Base-by-base conservation (phyloP, 35 echinoderm and acorn worm genomes). In the Apostichopus californicus region DNA sequence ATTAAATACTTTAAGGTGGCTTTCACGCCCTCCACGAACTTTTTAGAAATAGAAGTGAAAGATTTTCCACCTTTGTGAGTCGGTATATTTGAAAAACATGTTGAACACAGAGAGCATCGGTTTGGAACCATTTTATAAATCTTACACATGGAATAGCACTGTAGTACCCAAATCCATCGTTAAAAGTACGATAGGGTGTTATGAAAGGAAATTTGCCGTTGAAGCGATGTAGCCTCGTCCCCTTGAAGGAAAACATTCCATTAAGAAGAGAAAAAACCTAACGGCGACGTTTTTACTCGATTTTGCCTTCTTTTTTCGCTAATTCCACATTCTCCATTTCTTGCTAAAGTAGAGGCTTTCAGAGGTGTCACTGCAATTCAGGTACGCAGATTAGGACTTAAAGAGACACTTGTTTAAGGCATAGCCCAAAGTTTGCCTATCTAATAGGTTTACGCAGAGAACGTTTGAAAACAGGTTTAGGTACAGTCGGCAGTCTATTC, bases 181-280 rank as follows among this genome's bases (percentile, higher is more conserved):
- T 75, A n/a, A 85, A 85, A 85, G 81, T 85, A 58, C 81, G 81
- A 58, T 58, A 58, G 81, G 81, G 81, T 85, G 81, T 85, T 85
- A 15, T 85, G 81, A 59, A 57, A 85, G 57, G 81, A 56, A 58
- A 58, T 85, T 85, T 58, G 20, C 23, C 81, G 81, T 85, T 85
- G 55, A 58, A 85, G 81, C 81, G 81, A 59, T 85, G 20, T 20
- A 22, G 81, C 81, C 81, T 85, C 81, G 81, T 85, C 57, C 81
- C 81, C 81, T 85, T 85, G 81, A 85, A 85, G 81, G 81, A 85
- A 85, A 85, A 85, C 81, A 85, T 85, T 85, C 81, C 81, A 85
- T 85, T 85, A 85, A 85, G 55, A 59, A 52, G 55, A 85, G 81
- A 85, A 22, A 75, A 85, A 58, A 85, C 20, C 81, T 85, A 59